Evolutionary conservation across 2,113 vertebrate genomes (phyloP), one percentile per base, ranked within the genome.

Genomic region (Trogon surrucura): DNA sequence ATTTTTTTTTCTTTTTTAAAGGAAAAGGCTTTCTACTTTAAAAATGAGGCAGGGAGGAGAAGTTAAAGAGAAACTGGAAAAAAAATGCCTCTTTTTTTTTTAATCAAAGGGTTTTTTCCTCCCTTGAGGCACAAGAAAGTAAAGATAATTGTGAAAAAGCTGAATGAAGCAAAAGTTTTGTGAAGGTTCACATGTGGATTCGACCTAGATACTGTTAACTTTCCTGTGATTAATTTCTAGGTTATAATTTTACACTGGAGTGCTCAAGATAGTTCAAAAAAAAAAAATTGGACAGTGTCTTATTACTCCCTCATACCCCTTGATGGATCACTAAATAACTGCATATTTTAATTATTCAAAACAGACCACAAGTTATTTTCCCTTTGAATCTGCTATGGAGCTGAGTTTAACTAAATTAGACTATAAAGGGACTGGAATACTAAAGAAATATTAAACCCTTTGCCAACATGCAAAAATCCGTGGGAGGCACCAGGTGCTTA

Each of bases 91-190:
- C 2, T 5, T 54, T 30, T 41, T 44, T 10, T 20, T 69, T 23
- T 4, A 92, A 81, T 89, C 67, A 96, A 95, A 95, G 47, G 23
- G 8, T 11, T 50, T 95, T 91, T 80, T 47, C 27, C 13, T 93
- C 82, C 88, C 79, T 80, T 26, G 54, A 92, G 92, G 75, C 71
- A 88, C 4, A 50, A 92, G 36, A 70, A 86, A 51, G 69, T 30
- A 86, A 88, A 95, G 84, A 89, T 89, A 88, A 95, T 67, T 2
- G 27, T 74, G 47, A 91, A 93, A 97, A 95, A 96, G 85, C 88
- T 95, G 95, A 96, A 97, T 96, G 96, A 97, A 95, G 92, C 85
- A 86, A 29, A 91, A 93, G 69, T 96, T 97, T 93, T 34, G 73
- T 32, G 34, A 65, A 89, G 72, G 60, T 74, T 95, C 83, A 80